Conservation (phyloP, 2,797 vertebrate species). For the Anabas testudineus region DNA sequence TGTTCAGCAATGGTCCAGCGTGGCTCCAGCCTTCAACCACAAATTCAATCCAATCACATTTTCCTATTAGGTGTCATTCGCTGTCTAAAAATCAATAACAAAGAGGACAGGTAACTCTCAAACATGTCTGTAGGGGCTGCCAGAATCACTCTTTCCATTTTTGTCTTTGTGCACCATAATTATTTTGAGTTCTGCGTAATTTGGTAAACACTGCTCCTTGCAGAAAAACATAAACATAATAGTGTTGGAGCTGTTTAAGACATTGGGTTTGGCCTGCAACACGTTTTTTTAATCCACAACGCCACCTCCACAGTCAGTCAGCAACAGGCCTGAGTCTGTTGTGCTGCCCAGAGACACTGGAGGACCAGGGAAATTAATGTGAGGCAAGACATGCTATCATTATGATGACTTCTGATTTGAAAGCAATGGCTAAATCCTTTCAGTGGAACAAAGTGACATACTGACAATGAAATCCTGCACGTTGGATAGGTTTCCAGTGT, state of each 20-base stretch:
- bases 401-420: conserved; percentile 17
- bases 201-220: conserved; percentile 69
- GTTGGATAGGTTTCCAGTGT: not conserved
- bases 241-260: conserved; percentile 48
- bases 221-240: conserved; percentile 69
- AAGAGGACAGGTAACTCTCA: not conserved
- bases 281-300: conserved; percentile 65
- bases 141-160: conserved; percentile 45
- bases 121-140: conserved; percentile 27
- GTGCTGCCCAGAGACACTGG: conserved; percentile 27
- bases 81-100: conserved; percentile 32
- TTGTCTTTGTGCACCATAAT: conserved; percentile 58
- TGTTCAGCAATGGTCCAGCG: not conserved
- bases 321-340: conserved; percentile 11
- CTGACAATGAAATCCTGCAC: conserved; percentile 4
- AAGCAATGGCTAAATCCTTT: not conserved
- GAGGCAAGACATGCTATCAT: not conserved
- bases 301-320: conserved; percentile 43
- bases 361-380: conserved; percentile 13
- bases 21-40: not conserved
- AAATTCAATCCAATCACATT: conserved; percentile 1
- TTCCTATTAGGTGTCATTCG: not conserved
- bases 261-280: conserved; percentile 68
- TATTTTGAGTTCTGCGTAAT: conserved; percentile 70
- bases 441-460: not conserved